Conservation (phyloP, 2,113 vertebrate genomes). For the pig (Sus scrofa) region DNA sequence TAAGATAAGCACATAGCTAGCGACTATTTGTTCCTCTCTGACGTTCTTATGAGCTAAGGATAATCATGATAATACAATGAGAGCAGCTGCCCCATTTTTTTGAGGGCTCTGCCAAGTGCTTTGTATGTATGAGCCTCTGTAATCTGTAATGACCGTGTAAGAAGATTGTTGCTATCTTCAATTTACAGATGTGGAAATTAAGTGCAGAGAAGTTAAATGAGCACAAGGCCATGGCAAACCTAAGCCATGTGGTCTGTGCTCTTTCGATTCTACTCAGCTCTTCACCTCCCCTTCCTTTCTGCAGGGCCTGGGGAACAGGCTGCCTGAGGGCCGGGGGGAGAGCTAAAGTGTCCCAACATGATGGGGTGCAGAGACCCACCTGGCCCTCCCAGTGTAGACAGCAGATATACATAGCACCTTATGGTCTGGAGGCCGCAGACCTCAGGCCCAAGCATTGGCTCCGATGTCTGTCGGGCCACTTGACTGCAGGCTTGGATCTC, state of each 20-base stretch:
- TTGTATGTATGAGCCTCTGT: background rate
- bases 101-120: background rate
- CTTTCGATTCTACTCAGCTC: background rate
- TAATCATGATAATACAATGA: background rate
- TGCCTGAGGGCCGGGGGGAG: background rate
- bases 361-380: background rate
- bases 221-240: rapidly evolving
- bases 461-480: background rate
- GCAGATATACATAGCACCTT: background rate
- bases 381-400: background rate
- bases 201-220: background rate
- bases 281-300: background rate
- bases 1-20: background rate
- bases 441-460: background rate
- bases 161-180: conserved; percentile 20
- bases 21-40: background rate
- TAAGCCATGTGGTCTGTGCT: background rate
- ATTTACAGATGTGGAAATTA: background rate
- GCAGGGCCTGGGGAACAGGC: background rate
- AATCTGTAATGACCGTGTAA: conserved; percentile 19
- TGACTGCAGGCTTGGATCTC: background rate
- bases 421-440: background rate
- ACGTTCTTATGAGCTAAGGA: background rate
- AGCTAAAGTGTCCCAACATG: background rate
- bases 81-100: background rate